Evolutionary conservation across 2,113 vertebrate genomes (phyloP), one percentile per base, ranked within the genome.

Genomic region (Erinaceus europaeus): DNA sequence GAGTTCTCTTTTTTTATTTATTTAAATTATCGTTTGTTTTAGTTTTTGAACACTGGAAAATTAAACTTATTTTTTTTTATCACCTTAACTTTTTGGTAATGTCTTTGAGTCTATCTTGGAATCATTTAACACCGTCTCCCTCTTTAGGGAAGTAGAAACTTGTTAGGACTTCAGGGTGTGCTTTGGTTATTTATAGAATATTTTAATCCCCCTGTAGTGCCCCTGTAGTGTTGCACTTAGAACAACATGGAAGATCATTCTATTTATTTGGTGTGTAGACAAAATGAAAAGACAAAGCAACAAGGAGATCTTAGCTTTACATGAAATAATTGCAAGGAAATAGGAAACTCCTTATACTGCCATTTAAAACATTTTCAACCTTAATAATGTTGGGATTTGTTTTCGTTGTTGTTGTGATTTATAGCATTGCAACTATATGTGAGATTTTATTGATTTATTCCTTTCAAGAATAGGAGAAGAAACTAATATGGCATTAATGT

Each of bases 161-260:
- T 29, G 11, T 38, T 38, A 25, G 14, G 15, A 52, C n/a, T 52
- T 71, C 13, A 20, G 55, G 13, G 14, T 21, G 13, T 72, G 11
- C 13, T 89, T 84, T 36, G 32, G n/a, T 84, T 88, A 64, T 86
- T 92, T 86, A 46, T 29, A 50, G 64, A 77, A 8, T 55, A 74
- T 29, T 57, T 81, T 50, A 77, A 6, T 50, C 6, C 14, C 2
- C 9, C 14, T 77, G 10, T 34, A 46, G 13, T 77, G 38, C 21
- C 69, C 14, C 25, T 61, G 76, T 74, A 65, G 8, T 71, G 17
- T 17, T 77, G 17, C n/a, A 55, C 27, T 86, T 73, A 86, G n/a
- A 84, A 36, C 5, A 32, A 6, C 18, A 48, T 18, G 14, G 29
- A 32, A 29, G 52, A 80, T 34, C 64, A 59, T n/a, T n/a, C 27